Evolutionary conservation across 2,113 vertebrate genomes (phyloP), one percentile per base, ranked within the genome.

Genomic region (Planiliza haematocheilus): DNA sequence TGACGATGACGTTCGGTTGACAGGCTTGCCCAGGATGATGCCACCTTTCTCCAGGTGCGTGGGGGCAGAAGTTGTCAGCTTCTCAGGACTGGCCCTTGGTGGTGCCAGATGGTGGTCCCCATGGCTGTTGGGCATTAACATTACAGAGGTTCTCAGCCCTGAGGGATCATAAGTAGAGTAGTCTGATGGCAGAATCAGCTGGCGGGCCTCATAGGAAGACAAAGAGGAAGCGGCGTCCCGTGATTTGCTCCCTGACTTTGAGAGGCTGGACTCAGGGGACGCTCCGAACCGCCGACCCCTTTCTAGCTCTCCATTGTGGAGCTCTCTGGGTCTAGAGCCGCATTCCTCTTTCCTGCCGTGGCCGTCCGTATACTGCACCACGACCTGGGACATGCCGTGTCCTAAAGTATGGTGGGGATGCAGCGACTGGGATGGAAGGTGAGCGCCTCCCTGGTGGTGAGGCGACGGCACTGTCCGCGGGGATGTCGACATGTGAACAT

Each of bases 71-170:
- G 95, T 93, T 53, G 94, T 94, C 89, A 88, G 86, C 90, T 92
- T 96, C 92, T 94, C 92, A 0, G 93, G 90, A 83, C 93, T 94
- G 36, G 89, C 68, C 70, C 96, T 94, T 79, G 94, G 83, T 93
- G 1, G 89, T 46, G 0, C 70, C 74, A 80, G 49, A 90, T 94
- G 60, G 94, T 94, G 7, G 93, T 91, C 89, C 51, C 65, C 91
- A 86, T 91, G 94, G 92, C 95, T 98, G 87, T 97, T 97, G 79
- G 96, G 95, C 89, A 98, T 94, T 74, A 98, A 93, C 95, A 98
- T 96, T 53, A 97, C 93, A 0, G 98, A 97, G 81, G 95, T 94
- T 88, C 97, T 95, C 56, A 95, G 90, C 66, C 93, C 94, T 21
- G 95, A 82, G 67, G 90, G 89, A 74, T 99, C 97, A 11, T 96